Percentiles rank a stretch among this genome's conserved stretches.
These are phyloP conservation scores for Sarotherodon lohbergeri DNA, from an alignment of 2,113 vertebrate genomes.

Conservation along the genomic window DNA sequence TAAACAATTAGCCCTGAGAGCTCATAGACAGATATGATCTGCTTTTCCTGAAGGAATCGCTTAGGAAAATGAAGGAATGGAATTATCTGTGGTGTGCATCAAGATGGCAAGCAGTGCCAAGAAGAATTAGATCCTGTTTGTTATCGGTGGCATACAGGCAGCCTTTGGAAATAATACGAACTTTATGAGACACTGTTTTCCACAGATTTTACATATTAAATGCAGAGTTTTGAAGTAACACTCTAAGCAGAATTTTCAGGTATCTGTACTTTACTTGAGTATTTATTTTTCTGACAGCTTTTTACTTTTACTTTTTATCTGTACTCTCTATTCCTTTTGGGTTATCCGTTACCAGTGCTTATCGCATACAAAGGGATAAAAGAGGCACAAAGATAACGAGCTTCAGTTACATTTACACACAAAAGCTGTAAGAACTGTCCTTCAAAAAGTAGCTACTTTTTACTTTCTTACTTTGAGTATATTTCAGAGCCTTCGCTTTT, in stretches of 20 bases:
- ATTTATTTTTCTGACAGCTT: neutral
- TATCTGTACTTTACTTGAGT: neutral
- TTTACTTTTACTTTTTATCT: neutral
- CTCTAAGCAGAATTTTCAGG: neutral
- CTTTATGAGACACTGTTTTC: neutral
- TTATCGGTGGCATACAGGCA: neutral
- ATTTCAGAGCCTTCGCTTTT: neutral
- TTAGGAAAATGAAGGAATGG: slow-evolving; percentile 46
- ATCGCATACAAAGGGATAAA: neutral
- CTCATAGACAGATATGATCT: slow-evolving; percentile 43
- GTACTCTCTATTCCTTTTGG: neutral
- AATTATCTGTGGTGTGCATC: slow-evolving; percentile 26
- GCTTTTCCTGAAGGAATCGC: slow-evolving; percentile 36
- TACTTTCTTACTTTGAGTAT: neutral
- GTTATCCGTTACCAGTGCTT: neutral
- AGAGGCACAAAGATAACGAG: neutral
- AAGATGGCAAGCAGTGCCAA: slow-evolving; percentile 3
- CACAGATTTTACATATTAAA: neutral
- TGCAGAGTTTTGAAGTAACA: neutral
- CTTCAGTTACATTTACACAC: neutral
- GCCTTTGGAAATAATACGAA: neutral
- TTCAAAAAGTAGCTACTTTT: neutral
- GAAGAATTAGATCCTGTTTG: neutral
- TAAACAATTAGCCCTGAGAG: slow-evolving; percentile 48
- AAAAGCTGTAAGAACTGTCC: neutral